Evolutionary conservation across 2,888 invertebrate genomes (phyloP), one percentile per base, ranked within the genome.

Genomic region (Tigriopus californicus): DNA sequence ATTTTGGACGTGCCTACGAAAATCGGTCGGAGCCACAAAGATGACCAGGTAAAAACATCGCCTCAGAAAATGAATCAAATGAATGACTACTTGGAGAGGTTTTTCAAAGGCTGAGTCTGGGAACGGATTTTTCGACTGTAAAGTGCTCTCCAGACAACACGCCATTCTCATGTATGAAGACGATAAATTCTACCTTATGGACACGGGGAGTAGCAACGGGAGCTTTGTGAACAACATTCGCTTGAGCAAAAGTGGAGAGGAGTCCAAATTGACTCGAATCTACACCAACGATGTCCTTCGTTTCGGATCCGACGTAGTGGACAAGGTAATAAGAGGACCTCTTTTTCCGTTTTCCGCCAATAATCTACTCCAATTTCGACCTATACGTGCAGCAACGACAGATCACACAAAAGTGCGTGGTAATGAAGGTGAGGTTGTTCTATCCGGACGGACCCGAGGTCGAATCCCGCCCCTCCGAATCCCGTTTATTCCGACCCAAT

Each of bases 141-240:
- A 56, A 5, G 56, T 59, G n/a, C 20, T 59, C 15, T 59, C 52
- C 11, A 49, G 59, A 25, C 40, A 41, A 18, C 59, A 59, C 41
- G 59, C 59, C 42, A 40, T 59, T 13, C 52, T 59, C 15, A 24
- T 49, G 13, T 33, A 53, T 44, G 59, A 59, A 13, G 42, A 59
- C 12, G 51, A 33, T 6, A 59, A 20, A n/a, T 52, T 59, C 41
- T 59, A 41, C 42, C 25, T 59, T 10, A n/a, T 49, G 10, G 59
- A 59, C 41, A 41, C 49, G 6, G 59, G 59, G 10, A 59, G 59
- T 25, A 59, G 59, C 15, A 59, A 59, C 41, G 59, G 59, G 11
- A 49, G 41, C 42, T 59, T 59, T 49, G 52, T 59, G 20, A 59
- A 59, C 52, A 59, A 59, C 51, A 58, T 58, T 22, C 48, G 58